phyloP scores from a whole-genome alignment of 2,888 invertebrate species.

The Erebia epiphron region DNA sequence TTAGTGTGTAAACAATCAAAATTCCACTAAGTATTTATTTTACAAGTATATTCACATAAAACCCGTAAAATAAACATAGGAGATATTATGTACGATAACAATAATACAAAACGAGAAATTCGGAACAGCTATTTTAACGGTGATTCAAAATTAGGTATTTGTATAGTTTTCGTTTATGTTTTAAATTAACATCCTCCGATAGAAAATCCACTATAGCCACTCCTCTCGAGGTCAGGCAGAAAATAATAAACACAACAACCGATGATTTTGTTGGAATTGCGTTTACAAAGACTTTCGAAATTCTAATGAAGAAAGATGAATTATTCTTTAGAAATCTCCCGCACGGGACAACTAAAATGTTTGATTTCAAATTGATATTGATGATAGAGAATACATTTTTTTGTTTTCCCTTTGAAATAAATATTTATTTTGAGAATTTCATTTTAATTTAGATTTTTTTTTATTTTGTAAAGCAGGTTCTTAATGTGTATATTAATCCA shows the following conservation, averaged over 20 bases:
- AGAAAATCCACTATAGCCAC: neutral
- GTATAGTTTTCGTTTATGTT: constrained; percentile 24
- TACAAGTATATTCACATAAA: neutral
- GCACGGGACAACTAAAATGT: no score
- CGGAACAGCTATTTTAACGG: constrained; percentile 34
- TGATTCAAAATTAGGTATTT: constrained; percentile 24
- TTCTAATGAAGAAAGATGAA: neutral
- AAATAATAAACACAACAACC: neutral
- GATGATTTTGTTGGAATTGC: neutral
- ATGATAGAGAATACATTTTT: no score
- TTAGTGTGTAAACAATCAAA: no score
- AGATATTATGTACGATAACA: neutral
- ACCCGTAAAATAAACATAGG: constrained; percentile 3
- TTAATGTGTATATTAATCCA: no score
- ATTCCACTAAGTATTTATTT: neutral
- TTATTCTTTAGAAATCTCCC: no score
- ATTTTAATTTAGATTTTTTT: no score
- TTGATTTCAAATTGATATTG: no score
- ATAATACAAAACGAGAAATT: constrained; percentile 20
- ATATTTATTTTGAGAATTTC: no score
- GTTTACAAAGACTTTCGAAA: no score
- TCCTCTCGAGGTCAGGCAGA: neutral
- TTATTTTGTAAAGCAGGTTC: no score
- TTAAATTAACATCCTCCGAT: constrained; percentile 30
- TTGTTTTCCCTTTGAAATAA: no score